A percentile compares a stretch with the other conserved stretches of the same genome.
Conservation (phyloP, 1,140 invertebrate genomes). For the Probaryconus sp. region DNA sequence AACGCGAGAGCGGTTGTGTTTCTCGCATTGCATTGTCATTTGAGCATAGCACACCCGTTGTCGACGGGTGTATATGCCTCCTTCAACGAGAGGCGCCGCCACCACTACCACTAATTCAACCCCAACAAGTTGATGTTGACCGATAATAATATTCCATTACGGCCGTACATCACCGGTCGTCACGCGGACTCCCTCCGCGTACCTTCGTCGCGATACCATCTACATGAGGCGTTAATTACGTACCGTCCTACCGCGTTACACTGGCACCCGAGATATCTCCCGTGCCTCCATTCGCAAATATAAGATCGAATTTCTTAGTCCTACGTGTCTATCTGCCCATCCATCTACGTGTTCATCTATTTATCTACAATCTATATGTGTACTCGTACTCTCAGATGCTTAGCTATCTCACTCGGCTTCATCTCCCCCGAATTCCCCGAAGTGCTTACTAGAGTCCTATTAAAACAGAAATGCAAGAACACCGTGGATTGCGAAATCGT, state of each 20-base stretch:
- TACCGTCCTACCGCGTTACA: constrained; percentile 77
- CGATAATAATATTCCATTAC: constrained; percentile 79
- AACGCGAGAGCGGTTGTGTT: constrained; percentile 53
- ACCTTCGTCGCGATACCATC: constrained; percentile 72
- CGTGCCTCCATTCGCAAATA: constrained; percentile 57
- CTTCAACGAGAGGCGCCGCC: constrained; percentile 50
- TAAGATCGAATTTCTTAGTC: constrained; percentile 62
- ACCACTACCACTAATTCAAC: constrained; percentile 70
- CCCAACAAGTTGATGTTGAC: constrained; percentile 74
- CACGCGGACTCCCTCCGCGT: constrained; percentile 70
- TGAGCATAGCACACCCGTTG: constrained; percentile 49
- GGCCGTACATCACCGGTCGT: constrained; percentile 75
- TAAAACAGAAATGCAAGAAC: constrained; percentile 48
- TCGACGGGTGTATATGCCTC: constrained; percentile 58
- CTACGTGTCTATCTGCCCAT: constrained; percentile 50
- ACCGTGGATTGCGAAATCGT: constrained; percentile 21
- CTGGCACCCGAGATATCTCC: constrained; percentile 68
- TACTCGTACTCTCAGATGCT: constrained; percentile 41
- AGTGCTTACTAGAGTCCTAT: constrained; percentile 40
- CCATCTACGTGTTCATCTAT: constrained; percentile 58
- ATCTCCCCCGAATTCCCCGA: constrained; percentile 39
- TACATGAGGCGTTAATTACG: constrained; percentile 79
- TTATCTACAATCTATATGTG: constrained; percentile 59
- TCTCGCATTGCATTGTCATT: constrained; percentile 60
- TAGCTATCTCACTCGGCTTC: constrained; percentile 43